Evolutionary conservation across 2,113 vertebrate genomes (phyloP).

Genomic region (Colaptes auratus): DNA sequence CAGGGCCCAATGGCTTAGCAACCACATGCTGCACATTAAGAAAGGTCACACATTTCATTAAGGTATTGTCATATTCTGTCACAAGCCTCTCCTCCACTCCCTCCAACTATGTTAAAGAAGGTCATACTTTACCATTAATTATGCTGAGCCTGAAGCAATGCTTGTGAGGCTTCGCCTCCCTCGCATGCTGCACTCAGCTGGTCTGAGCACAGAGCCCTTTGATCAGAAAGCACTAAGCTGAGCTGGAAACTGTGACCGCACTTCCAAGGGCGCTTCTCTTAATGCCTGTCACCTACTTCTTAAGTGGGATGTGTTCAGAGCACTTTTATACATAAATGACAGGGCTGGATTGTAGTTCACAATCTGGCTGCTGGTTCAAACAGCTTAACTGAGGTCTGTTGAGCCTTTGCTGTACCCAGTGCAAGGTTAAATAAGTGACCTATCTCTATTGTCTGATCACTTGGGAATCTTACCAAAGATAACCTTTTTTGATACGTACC

Average conservation of each 20-base stretch:
- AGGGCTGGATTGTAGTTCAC: neutral
- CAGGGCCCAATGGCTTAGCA: neutral
- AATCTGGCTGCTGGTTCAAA: neutral
- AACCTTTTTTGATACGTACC: neutral
- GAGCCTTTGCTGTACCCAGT: neutral
- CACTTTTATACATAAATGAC: neutral
- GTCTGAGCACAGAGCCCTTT: neutral
- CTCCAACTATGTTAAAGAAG: neutral
- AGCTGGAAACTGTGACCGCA: fast-evolving
- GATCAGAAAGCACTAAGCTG: neutral
- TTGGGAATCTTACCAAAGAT: neutral
- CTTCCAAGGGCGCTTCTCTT: neutral
- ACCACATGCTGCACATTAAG: fast-evolving
- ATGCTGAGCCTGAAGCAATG: neutral
- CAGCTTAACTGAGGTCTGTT: neutral
- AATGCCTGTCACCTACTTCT: neutral
- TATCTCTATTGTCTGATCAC: neutral
- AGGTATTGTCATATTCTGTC: neutral
- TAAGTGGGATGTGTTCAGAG: neutral
- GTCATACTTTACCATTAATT: neutral
- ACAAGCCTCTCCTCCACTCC: neutral
- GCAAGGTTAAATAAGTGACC: neutral
- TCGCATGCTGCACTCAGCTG: fast-evolving
- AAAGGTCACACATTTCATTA: neutral
- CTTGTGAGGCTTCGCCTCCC: neutral